A percentile compares a stretch with the other conserved stretches of the same genome.
phyloP scores from a whole-genome alignment of 2,113 vertebrate species.

The Burhinus bistriatus region DNA sequence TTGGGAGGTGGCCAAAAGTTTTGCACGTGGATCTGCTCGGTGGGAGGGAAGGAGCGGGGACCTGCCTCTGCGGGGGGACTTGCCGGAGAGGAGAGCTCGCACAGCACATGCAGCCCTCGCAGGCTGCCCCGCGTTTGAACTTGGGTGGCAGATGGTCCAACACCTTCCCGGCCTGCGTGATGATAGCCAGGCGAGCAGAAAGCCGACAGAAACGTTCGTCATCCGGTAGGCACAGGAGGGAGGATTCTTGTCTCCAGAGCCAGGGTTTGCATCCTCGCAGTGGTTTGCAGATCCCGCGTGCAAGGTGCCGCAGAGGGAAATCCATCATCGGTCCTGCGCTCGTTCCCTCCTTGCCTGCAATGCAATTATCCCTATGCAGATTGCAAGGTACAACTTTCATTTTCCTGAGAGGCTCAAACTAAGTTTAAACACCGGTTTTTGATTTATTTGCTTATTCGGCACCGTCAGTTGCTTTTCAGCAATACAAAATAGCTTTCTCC shows the following conservation, averaged over 20 bases:
- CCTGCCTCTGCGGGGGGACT: not conserved
- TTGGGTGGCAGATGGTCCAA: not conserved
- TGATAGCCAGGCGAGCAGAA: not conserved
- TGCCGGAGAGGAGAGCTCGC: not conserved
- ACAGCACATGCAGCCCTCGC: accelerated
- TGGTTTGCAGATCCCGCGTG: not conserved
- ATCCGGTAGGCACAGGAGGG: not conserved
- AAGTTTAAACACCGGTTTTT: conserved; percentile 24
- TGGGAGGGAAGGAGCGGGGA: not conserved
- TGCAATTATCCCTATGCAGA: not conserved
- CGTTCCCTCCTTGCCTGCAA: not conserved
- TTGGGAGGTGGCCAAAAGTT: not conserved
- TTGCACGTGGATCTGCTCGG: accelerated
- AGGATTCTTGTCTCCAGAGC: not conserved
- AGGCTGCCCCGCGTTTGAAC: not conserved
- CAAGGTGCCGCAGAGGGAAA: not conserved
- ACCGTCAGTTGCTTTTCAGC: not conserved
- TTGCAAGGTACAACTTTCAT: not conserved
- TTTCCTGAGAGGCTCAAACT: not conserved
- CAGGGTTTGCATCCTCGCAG: not conserved
- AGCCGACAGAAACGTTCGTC: not conserved
- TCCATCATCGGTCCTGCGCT: accelerated
- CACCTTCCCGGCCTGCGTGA: accelerated
- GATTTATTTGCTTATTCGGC: conserved; percentile 38
- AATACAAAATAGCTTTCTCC: not conserved